Percentiles rank a stretch among this genome's conserved stretches.
Conservation (phyloP, 2,113 vertebrate species). For the Scortum barcoo region DNA sequence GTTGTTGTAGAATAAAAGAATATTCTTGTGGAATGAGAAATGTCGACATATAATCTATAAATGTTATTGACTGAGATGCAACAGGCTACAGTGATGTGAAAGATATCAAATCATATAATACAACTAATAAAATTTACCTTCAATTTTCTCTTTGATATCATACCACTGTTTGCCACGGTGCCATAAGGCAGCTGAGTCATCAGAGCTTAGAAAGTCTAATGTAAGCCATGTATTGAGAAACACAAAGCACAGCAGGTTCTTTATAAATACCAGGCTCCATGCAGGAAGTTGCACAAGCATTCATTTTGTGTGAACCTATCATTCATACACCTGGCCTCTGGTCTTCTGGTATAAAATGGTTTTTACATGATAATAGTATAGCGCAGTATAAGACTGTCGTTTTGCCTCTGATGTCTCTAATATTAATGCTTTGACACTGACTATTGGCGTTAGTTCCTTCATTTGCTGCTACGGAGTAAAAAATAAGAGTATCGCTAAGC, state of each 20-base stretch:
- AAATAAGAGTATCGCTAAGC: constrained; percentile 1
- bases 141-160: neutral
- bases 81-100: constrained; percentile 1
- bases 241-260: constrained; percentile 13
- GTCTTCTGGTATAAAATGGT: neutral
- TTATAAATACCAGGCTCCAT: neutral
- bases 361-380: constrained; percentile 5
- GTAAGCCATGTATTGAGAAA: neutral
- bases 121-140: neutral
- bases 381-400: neutral
- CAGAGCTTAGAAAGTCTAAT: constrained; percentile 4
- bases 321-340: neutral
- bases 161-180: neutral
- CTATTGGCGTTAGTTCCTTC: neutral
- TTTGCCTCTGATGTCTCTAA: neutral
- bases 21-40: constrained; percentile 4
- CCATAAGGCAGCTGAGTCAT: constrained; percentile 12
- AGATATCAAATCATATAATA: neutral
- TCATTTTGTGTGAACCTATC: neutral
- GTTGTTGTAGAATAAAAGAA: neutral
- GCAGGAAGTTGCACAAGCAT: neutral
- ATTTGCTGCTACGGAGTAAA: constrained; percentile 7
- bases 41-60: neutral
- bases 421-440: neutral
- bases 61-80: neutral